phyloP scores from a whole-genome alignment of 2,888 invertebrate species.

The Kuschelorhynchus macadamiae region DNA sequence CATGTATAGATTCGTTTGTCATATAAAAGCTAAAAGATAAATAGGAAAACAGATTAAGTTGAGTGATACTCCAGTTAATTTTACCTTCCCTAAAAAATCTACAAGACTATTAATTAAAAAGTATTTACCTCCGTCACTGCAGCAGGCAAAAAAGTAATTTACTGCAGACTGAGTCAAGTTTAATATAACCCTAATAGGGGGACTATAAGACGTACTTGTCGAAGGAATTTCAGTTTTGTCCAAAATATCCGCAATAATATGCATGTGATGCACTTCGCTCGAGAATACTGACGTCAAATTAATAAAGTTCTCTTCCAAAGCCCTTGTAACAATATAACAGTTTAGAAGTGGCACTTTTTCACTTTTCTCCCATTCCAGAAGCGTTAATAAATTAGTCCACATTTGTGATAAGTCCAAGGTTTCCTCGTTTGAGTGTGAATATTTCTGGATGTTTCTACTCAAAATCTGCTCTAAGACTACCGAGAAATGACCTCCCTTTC shows the following conservation, averaged over 20 bases:
- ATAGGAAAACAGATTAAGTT: no score
- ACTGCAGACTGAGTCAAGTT: conserved; percentile 81
- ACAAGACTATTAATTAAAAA: no score
- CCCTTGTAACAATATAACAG: conserved; percentile 67
- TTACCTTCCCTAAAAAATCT: no score
- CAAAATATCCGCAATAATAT: conserved; percentile 75
- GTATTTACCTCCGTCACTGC: conserved; percentile 76
- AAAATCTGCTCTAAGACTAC: conserved; percentile 65
- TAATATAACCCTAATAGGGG: conserved; percentile 77
- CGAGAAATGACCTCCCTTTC: conserved; percentile 69
- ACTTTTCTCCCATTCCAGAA: conserved; percentile 76
- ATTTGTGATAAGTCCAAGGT: conserved; percentile 60
- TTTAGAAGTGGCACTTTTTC: conserved; percentile 66
- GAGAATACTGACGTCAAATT: conserved; percentile 67
- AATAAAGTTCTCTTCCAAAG: conserved; percentile 69
- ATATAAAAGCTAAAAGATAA: no score
- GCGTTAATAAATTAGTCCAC: conserved; percentile 65
- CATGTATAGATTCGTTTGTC: no score
- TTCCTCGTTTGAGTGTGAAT: conserved; percentile 56
- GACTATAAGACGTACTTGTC: conserved; percentile 66
- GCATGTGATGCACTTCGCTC: conserved; percentile 67
- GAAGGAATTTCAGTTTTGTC: conserved; percentile 77
- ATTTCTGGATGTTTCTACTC: conserved; percentile 60
- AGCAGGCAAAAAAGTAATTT: conserved; percentile 83
- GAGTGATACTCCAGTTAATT: no score